Evolutionary conservation across 2,888 invertebrate species (phyloP), one percentile per base, ranked within the genome.

Genomic region (Schizotus pectinicornis): DNA sequence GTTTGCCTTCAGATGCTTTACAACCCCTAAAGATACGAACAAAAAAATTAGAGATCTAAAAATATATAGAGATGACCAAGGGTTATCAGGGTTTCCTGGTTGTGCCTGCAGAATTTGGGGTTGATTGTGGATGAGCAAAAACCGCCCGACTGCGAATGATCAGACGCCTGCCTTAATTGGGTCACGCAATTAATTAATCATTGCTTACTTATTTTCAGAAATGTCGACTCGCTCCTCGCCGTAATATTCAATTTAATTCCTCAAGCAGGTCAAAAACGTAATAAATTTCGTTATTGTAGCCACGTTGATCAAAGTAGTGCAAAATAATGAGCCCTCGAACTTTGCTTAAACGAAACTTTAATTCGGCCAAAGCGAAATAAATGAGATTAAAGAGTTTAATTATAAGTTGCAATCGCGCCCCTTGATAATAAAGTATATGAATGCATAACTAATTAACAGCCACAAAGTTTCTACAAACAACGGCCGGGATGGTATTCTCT

Each of bases 341-440:
- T 42, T 50, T 54, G 54, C 55, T 59, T 59, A 30, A 46, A 49
- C 31, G 35, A 49, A 48, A 49, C 30, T 30, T 55, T 35, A 48
- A 22, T 22, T 36, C 48, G 37, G 31, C 22, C 14, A 38, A 33
- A 49, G 38, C 37, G 45, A 50, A 56, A 50, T 49, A 49, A 58
- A 54, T 42, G 43, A 38, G 53, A 54, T 59, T 57, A 57, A 59
- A 62, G 60, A 49, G 50, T 59, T 63, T 67, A 63, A 67, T 67
- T 64, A 64, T 61, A 64, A 67, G 59, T 64, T 66, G 63, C 64
- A 67, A 67, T 67, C 60, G 62, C 60, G 63, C 38, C 12, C 11
- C 53, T 38, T 36, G 55, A 55, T 61, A 56, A 65, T 64, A 61
- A 64, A 59, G 53, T 59, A 45, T 48, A 52, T 53, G 51, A 33